Evolutionary conservation across 2,113 vertebrate genomes (phyloP), one percentile per base, ranked within the genome.

Genomic region (Misgurnus anguillicaudatus): DNA sequence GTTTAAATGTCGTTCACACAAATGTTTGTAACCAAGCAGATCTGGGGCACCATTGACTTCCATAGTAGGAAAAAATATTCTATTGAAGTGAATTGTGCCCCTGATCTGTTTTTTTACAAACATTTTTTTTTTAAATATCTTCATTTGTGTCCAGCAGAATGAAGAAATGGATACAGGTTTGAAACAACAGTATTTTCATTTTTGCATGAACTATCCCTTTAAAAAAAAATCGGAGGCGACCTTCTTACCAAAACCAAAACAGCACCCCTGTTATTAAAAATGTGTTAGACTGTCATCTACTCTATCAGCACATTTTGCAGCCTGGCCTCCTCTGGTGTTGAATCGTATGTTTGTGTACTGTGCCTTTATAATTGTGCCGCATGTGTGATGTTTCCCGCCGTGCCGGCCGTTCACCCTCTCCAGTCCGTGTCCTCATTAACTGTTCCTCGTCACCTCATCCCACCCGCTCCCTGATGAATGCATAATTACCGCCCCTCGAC

Each of bases 371-470:
- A 82, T 82, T 61, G 16, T 14, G 13, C 31, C 9, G 70, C 41
- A 39, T 73, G 60, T 71, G 76, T 76, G 61, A 75, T 70, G 31
- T 65, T 53, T 67, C 83, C 78, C 8, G 62, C 62, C 16, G 80
- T 58, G 80, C 41, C 55, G 41, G 47, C 69, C 64, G 70, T 66
- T 70, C 61, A 67, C 75, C 75, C 36, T 63, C 72, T 78, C 62
- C 79, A 75, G 66, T 63, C 77, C 45, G 24, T 75, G 82, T 65
- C 84, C 86, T 86, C 86, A 86, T 87, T 87, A 87, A 77, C 77
- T 19, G 51, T 48, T n/a, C 65, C 57, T 66, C 60, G 68, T 58
- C 45, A 47, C 69, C 75, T 69, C 51, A 21, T 76, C 77, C 76
- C 73, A 71, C 71, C 48, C 42, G 36, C 55, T 82, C 72, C 60